These are phyloP conservation scores for Axinella damicornis DNA, from an alignment of 37 sponge, comb jelly and placozoan species.

Conservation along the genomic window DNA sequence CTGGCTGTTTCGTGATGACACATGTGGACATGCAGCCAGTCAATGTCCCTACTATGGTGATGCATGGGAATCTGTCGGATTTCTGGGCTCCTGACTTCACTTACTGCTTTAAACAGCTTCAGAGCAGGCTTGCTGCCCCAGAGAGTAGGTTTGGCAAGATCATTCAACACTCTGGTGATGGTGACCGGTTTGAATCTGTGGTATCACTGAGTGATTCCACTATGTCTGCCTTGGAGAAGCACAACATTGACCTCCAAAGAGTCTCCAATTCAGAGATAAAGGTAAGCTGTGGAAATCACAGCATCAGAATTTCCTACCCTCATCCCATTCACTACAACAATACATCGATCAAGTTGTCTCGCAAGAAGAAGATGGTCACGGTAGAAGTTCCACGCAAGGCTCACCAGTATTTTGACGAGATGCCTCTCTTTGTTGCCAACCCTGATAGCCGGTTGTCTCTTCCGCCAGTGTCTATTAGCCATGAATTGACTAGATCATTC, in stretches of 20 bases:
- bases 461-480: neutral
- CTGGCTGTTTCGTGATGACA: no score
- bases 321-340: constrained; percentile 9
- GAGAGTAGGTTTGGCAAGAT: neutral
- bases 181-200: constrained; percentile 9
- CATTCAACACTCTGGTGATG: constrained; percentile 18
- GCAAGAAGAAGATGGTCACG: neutral
- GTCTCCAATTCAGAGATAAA: neutral
- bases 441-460: neutral
- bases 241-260: neutral
- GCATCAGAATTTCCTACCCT: constrained; percentile 2
- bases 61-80: no score
- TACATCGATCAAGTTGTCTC: constrained; percentile 6
- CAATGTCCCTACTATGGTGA: neutral
- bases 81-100: no score
- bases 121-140: neutral
- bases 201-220: neutral
- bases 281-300: neutral
- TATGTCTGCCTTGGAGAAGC: neutral
- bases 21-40: no score
- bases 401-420: neutral
- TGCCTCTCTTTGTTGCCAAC: neutral
- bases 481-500: neutral
- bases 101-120: no score
- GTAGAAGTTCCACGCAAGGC: neutral